A percentile compares a stretch with the other conserved stretches of the same genome.
Evolutionary conservation across 2,113 vertebrate species (phyloP).

Genomic region (Amazona vittata): DNA sequence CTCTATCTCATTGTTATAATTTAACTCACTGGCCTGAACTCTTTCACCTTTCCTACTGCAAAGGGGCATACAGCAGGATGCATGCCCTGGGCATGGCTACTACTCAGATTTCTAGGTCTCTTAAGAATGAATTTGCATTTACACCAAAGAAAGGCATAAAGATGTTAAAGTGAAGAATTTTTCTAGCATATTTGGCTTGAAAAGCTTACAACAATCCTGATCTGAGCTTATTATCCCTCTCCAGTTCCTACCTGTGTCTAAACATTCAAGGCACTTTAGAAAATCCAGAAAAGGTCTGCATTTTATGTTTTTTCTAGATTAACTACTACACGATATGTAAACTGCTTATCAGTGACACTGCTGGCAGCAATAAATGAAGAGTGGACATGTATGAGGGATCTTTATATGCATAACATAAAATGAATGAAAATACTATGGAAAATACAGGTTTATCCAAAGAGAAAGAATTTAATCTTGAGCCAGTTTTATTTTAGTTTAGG

Average conservation of each 20-base stretch:
- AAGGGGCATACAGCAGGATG: background rate
- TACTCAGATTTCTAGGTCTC: background rate
- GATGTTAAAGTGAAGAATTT: background rate
- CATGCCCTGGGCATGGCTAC: fast-evolving
- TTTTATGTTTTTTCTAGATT: background rate
- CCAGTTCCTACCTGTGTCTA: background rate
- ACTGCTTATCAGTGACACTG: background rate
- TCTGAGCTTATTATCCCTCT: background rate
- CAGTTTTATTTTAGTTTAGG: background rate
- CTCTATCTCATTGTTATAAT: background rate
- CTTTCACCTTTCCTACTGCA: background rate
- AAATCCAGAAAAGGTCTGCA: background rate
- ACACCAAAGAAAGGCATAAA: background rate
- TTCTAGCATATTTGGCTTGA: background rate
- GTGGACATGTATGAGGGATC: background rate
- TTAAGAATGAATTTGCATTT: background rate
- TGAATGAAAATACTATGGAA: background rate
- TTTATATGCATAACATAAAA: background rate
- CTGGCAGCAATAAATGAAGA: background rate
- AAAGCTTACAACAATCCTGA: background rate
- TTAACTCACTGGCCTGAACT: background rate
- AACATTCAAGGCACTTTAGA: background rate
- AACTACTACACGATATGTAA: background rate
- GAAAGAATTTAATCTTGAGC: background rate
- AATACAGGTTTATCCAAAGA: background rate